These are phyloP conservation scores for Sinopyrophorus schimmeli DNA, from an alignment of 2,888 invertebrate genomes.

Conservation along the genomic window DNA sequence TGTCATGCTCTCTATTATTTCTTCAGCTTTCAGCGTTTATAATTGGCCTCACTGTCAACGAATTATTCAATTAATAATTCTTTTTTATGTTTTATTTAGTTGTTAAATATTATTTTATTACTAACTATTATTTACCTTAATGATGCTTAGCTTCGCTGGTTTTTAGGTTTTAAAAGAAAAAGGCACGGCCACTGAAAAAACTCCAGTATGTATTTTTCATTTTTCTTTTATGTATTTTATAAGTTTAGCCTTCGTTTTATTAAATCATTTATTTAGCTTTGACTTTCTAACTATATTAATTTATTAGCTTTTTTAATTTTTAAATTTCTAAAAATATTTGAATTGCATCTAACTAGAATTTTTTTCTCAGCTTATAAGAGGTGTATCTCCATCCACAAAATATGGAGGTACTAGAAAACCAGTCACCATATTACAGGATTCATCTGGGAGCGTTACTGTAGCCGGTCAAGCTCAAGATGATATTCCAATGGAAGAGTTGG, in stretches of 20 bases:
- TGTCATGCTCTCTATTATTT: too few relatives aligned
- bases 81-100: conserved; percentile 10
- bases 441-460: conserved; percentile 52
- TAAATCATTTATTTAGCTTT: conserved; percentile 28
- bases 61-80: not conserved
- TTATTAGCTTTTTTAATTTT: conserved; percentile 9
- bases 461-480: conserved; percentile 50
- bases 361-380: conserved; percentile 63
- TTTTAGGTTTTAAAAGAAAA: conserved; percentile 45
- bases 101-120: conserved; percentile 49
- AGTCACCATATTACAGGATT: conserved; percentile 48
- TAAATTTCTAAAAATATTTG: too few relatives aligned
- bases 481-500: conserved; percentile 58
- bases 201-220: conserved; percentile 70
- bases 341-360: too few relatives aligned
- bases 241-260: conserved; percentile 39
- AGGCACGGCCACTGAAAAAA: conserved; percentile 64
- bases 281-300: conserved; percentile 12
- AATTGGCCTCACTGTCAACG: too few relatives aligned
- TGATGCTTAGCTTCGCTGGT: conserved; percentile 52
- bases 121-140: conserved; percentile 68
- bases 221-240: conserved; percentile 39
- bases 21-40: too few relatives aligned
- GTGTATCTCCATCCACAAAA: conserved; percentile 58
- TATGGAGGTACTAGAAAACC: conserved; percentile 43